phyloP scores from a whole-genome alignment of 2,797 vertebrate genomes.

The Phrynocephalus forsythii region DNA sequence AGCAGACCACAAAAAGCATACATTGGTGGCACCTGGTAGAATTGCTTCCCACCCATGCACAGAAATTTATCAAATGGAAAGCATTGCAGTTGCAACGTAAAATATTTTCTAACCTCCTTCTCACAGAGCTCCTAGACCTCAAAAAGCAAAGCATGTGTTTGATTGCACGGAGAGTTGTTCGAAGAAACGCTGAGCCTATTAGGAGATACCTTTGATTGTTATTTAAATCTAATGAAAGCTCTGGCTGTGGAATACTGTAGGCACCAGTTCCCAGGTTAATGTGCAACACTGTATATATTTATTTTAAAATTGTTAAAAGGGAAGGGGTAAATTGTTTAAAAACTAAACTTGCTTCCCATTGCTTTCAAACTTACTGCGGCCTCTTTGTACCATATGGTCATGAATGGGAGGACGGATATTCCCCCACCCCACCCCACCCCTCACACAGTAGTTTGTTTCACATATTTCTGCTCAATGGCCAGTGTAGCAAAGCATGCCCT shows the following conservation, averaged over 20 bases:
- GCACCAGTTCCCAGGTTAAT: background rate
- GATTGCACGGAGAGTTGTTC: background rate
- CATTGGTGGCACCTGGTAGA: constrained; percentile 32
- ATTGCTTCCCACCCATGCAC: constrained; percentile 35
- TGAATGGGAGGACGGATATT: background rate
- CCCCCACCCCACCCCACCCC: no score
- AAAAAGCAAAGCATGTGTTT: background rate
- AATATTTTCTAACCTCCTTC: background rate
- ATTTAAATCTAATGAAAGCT: background rate
- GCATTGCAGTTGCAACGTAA: background rate
- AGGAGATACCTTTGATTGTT: background rate
- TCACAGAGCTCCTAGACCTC: background rate
- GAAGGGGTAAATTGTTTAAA: background rate
- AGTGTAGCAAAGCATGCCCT: background rate
- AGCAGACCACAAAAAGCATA: constrained; percentile 30
- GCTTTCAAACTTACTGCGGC: background rate
- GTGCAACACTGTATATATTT: background rate
- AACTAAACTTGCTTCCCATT: background rate
- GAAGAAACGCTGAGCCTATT: background rate
- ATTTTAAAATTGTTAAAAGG: background rate
- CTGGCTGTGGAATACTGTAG: background rate
- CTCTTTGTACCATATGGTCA: background rate
- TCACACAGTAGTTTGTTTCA: background rate
- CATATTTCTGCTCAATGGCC: background rate
- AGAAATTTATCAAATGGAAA: background rate